Evolutionary conservation across 2,113 vertebrate species (phyloP), one percentile per base, ranked within the genome.

Genomic region (Puffinus mauretanicus): DNA sequence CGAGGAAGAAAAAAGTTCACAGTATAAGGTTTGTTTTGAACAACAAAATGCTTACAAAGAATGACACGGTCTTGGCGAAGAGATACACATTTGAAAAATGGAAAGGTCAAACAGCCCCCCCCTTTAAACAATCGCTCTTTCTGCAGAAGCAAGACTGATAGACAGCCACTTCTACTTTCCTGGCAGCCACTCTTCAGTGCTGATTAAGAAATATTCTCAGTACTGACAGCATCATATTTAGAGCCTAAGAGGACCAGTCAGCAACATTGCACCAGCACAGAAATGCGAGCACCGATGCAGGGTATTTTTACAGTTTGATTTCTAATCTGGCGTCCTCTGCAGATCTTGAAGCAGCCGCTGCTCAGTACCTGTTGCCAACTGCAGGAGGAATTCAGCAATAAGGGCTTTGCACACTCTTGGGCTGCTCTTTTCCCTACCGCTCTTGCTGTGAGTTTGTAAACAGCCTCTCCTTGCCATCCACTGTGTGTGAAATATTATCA

Each of bases 131-230:
- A 82, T 89, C 8, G 0, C 51, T 73, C 93, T 93, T 96, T 95
- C 86, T 94, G 88, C 94, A 95, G 75, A 78, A 90, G 71, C 87
- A 70, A 85, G 75, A 55, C 82, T 91, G 75, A 95, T 82, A 95
- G 86, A 91, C 95, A 93, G 81, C 54, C 94, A 91, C 96, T 96
- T 97, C 91, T 91, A 62, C 94, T 97, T 94, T 97, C 71, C 95
- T 97, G 96, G 97, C 96, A 97, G 84, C 91, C 75, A 26, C 93
- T 51, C 89, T 80, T 91, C 89, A 66, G 89, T 80, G 89, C 91
- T 95, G 94, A 97, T 96, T 96, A 97, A 97, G 95, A 97, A 96
- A 96, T 95, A 95, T 93, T 95, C 95, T 65, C 89, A 73, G 78
- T 69, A 91, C 95, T 96, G 95, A 96, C 95, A 97, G 81, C 86